Evolutionary conservation across 2,113 vertebrate species (phyloP).

Genomic region (Microcebus griseorufus): DNA sequence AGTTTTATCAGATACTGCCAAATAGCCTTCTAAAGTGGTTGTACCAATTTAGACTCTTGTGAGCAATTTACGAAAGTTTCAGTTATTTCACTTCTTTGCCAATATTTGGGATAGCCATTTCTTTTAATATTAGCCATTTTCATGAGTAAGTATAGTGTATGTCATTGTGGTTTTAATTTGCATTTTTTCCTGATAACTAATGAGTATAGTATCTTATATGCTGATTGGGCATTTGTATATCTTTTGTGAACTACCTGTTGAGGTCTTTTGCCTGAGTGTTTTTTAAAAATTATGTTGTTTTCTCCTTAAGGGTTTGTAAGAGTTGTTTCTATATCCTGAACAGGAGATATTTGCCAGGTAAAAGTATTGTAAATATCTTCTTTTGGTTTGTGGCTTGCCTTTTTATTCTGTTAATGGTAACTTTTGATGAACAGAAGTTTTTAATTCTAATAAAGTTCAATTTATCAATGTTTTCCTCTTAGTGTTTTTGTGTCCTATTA

Average conservation of each 20-base stretch:
- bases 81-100: not conserved
- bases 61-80: not conserved
- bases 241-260: not conserved
- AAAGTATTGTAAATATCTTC: not conserved
- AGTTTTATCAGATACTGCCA: not conserved
- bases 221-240: not conserved
- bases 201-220: not conserved
- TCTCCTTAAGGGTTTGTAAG: not conserved
- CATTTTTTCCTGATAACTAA: not conserved
- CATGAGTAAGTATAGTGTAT: not conserved
- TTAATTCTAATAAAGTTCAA: not conserved
- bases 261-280: not conserved
- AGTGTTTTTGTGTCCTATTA: not conserved
- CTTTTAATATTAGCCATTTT: not conserved
- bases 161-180: not conserved
- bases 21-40: not conserved
- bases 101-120: not conserved
- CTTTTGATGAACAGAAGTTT: not conserved
- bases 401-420: not conserved
- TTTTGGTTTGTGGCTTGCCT: not conserved
- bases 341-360: not conserved
- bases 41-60: not conserved
- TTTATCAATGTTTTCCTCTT: conserved; percentile 1
- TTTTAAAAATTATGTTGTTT: not conserved
- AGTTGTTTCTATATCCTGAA: not conserved